Conservation (phyloP, 2,113 vertebrate species). For the Rhegmatorhina hoffmannsi region DNA sequence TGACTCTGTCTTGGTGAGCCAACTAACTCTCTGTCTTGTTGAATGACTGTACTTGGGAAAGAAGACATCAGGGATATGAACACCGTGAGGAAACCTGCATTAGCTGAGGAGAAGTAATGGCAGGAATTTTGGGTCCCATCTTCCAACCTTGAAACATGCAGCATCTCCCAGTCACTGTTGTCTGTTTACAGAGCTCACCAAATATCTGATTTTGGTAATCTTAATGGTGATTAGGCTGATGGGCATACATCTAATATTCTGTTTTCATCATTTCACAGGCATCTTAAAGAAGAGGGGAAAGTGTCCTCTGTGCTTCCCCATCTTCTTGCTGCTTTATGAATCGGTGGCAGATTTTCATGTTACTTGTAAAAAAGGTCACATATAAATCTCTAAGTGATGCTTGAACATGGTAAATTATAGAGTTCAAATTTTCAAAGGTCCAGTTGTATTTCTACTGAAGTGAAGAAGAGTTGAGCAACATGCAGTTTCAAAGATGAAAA, state of each 20-base stretch:
- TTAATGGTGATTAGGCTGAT: not conserved
- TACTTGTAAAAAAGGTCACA: not conserved
- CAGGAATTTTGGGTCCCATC: not conserved
- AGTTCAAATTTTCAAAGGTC: not conserved
- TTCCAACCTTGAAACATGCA: not conserved
- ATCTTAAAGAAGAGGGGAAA: not conserved
- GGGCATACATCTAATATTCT: not conserved
- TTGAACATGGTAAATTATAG: not conserved
- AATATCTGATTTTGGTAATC: not conserved
- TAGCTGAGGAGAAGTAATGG: not conserved
- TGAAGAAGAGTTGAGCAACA: not conserved
- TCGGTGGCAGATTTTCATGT: not conserved
- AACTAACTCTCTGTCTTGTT: not conserved
- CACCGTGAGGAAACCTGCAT: not conserved
- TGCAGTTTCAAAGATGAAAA: not conserved
- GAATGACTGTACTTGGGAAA: not conserved
- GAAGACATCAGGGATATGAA: not conserved
- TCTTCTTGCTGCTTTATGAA: slow-evolving; percentile 15
- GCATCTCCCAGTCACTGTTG: not conserved
- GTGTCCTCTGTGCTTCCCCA: not conserved
- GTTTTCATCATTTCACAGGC: slow-evolving; percentile 32
- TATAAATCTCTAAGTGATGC: not conserved
- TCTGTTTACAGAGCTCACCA: not conserved
- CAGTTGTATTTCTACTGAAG: not conserved
- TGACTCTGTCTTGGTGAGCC: not conserved